phyloP scores from a whole-genome alignment of 2,888 invertebrate species.

The Drosophila bunnanda region DNA sequence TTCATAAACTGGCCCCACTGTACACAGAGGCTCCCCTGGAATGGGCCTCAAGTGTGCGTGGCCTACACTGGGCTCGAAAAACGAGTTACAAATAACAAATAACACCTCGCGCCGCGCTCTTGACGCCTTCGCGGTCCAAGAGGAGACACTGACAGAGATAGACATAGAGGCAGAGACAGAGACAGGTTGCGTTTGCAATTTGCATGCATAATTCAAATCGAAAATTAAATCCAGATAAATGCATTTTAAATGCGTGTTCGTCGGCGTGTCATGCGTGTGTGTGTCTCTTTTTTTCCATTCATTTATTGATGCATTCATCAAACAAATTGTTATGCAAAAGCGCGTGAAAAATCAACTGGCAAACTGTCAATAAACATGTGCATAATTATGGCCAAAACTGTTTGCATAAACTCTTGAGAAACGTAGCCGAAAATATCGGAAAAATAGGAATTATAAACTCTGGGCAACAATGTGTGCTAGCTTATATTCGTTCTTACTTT shows the following conservation, averaged over 20 bases:
- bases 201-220: slow-evolving; percentile 69
- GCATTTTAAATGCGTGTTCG: slow-evolving; percentile 62
- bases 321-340: slow-evolving; percentile 74
- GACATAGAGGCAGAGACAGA: not conserved
- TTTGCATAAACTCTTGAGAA: slow-evolving; percentile 58
- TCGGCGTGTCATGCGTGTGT: not conserved
- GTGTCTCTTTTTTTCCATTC: not conserved
- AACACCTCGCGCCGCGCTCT: slow-evolving; percentile 14
- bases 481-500: not conserved
- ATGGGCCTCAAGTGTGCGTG: slow-evolving; percentile 25
- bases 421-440: not conserved
- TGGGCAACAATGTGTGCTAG: not conserved
- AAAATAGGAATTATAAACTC: not conserved
- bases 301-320: slow-evolving; percentile 26
- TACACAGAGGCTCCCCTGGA: not conserved
- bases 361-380: slow-evolving; percentile 61
- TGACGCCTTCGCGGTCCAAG: slow-evolving; percentile 19
- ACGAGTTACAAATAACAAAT: slow-evolving; percentile 32
- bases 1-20: slow-evolving; percentile 4
- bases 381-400: slow-evolving; percentile 69
- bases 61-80: slow-evolving; percentile 37
- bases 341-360: slow-evolving; percentile 75
- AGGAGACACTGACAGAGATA: not conserved
- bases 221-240: slow-evolving; percentile 69
- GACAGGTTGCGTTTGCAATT: slow-evolving; percentile 39